A percentile compares a stretch with the other conserved stretches of the same genome.
phyloP scores from a whole-genome alignment of 1,140 invertebrate species.

The Zophobas morio region DNA sequence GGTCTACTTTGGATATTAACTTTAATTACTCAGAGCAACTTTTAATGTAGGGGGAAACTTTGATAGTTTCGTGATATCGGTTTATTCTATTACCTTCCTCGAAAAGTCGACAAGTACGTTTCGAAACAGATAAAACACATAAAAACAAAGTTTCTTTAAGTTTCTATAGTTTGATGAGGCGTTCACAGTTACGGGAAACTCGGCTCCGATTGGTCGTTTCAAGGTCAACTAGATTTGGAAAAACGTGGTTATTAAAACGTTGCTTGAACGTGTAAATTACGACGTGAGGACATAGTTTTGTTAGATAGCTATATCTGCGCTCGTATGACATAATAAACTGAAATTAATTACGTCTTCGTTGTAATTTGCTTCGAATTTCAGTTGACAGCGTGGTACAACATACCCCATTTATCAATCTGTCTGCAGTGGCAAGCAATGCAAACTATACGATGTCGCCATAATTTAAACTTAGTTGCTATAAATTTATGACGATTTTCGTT shows the following conservation, averaged over 20 bases:
- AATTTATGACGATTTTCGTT: constrained; percentile 32
- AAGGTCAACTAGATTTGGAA: not conserved
- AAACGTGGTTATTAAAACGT: not conserved
- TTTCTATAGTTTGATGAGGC: no score
- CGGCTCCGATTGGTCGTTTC: no score
- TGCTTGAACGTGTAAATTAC: not conserved
- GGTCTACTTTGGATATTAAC: constrained; percentile 60
- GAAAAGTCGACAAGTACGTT: no score
- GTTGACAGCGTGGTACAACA: constrained; percentile 36
- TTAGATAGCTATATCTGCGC: no score
- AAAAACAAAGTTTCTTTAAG: no score
- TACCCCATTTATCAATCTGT: constrained; percentile 51
- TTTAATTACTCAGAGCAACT: constrained; percentile 54
- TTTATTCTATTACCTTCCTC: no score
- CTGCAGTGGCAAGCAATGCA: constrained; percentile 42
- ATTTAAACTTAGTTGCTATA: constrained; percentile 43
- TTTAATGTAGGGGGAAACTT: not conserved
- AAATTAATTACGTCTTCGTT: constrained; percentile 43
- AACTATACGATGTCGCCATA: constrained; percentile 44
- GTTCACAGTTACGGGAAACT: no score
- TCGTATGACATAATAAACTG: constrained; percentile 11
- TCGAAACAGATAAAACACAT: not conserved
- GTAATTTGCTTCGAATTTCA: constrained; percentile 46
- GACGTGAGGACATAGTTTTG: no score
- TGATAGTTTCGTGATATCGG: not conserved